These are phyloP conservation scores for Drosophila arizonae DNA, from an alignment of 1,140 invertebrate genomes.

Conservation along the genomic window DNA sequence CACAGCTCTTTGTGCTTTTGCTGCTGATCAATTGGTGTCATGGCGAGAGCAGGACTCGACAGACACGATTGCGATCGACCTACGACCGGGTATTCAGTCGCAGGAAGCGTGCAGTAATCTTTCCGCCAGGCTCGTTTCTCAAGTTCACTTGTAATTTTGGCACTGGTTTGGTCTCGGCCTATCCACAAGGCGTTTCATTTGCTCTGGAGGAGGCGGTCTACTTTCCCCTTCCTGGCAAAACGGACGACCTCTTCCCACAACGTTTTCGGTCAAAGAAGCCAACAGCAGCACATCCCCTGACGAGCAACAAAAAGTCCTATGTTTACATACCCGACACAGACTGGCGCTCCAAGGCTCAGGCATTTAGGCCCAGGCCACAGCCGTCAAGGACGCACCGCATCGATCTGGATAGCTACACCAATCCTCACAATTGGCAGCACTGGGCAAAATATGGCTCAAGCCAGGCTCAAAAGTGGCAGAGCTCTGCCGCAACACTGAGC, in stretches of 20 bases:
- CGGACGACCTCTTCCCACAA: constrained; percentile 68
- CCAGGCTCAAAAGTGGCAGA: constrained; percentile 37
- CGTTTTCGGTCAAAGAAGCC: constrained; percentile 54
- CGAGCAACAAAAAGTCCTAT: constrained; percentile 30
- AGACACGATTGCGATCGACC: constrained; percentile 26
- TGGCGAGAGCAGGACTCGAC: background rate
- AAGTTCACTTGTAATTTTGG: constrained; percentile 65
- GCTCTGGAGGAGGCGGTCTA: constrained; percentile 67
- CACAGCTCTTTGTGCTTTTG: constrained; percentile 38
- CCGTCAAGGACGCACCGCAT: constrained; percentile 60
- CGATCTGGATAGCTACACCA: constrained; percentile 39
- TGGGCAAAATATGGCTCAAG: constrained; percentile 39
- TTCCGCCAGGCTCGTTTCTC: constrained; percentile 61
- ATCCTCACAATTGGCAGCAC: constrained; percentile 61
- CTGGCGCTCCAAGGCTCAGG: constrained; percentile 70
- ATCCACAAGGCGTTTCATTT: constrained; percentile 65
- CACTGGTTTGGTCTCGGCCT: constrained; percentile 57
- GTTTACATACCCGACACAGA: constrained; percentile 70
- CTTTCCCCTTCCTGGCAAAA: constrained; percentile 57
- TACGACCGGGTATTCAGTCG: constrained; percentile 55
- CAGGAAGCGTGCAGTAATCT: constrained; percentile 59
- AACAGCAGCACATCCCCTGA: constrained; percentile 54
- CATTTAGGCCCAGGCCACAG: constrained; percentile 16
- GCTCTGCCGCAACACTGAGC: background rate
- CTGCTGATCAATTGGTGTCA: constrained; percentile 22